phyloP scores from a whole-genome alignment of 2,888 invertebrate species.

The Parapristionchus giblindavisi region DNA sequence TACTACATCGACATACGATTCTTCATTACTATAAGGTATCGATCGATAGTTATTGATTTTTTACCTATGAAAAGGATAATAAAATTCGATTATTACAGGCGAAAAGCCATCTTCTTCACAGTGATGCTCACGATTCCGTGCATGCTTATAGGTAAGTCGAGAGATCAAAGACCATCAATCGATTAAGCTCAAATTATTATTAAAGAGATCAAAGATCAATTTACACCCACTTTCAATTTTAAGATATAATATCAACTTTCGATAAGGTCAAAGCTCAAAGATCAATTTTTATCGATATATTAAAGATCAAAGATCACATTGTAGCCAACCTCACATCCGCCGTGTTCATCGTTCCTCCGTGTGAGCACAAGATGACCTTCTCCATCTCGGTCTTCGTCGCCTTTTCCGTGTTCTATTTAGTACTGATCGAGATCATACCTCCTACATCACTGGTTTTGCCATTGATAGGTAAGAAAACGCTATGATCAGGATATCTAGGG shows the following conservation, averaged over 20 bases:
- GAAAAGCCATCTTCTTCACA: conserved; percentile 62
- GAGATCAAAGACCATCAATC: neutral
- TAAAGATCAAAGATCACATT: conserved; percentile 28
- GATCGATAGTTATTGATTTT: neutral
- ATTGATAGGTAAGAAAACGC: conserved; percentile 78
- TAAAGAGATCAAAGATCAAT: too few species aligned
- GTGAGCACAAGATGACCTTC: conserved; percentile 92
- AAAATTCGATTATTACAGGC: conserved; percentile 39
- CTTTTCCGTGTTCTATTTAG: conserved; percentile 96
- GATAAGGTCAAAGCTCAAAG: neutral
- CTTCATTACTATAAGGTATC: conserved; percentile 33
- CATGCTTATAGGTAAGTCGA: conserved; percentile 59
- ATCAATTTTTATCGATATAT: neutral
- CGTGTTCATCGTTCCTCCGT: conserved; percentile 55
- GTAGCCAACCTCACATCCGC: conserved; percentile 56
- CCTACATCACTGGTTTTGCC: conserved; percentile 93
- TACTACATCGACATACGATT: conserved; percentile 56
- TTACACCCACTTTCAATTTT: neutral
- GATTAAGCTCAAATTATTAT: neutral
- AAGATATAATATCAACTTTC: neutral
- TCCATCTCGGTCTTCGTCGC: conserved; percentile 85
- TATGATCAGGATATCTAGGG: neutral
- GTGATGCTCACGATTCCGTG: conserved; percentile 63
- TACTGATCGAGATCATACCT: conserved; percentile 96
- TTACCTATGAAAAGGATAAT: neutral